These are phyloP conservation scores for Myotis planiceps DNA, from an alignment of 2,797 vertebrate genomes.

Conservation along the genomic window DNA sequence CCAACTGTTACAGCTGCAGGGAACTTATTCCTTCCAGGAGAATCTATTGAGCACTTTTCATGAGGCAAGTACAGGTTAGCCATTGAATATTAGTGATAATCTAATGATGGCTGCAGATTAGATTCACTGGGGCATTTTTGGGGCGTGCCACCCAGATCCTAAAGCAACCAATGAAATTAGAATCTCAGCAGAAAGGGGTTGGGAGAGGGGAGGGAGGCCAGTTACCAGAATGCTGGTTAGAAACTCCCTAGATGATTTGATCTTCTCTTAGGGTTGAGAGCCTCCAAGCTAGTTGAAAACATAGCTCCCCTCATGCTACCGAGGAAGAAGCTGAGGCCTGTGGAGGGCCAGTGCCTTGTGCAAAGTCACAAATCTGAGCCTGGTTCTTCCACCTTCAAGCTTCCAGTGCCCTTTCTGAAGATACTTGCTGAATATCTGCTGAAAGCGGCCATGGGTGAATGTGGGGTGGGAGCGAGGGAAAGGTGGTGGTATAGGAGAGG, in stretches of 20 bases:
- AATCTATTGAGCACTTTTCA: not conserved
- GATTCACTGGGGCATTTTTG: not conserved
- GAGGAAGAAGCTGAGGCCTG: not conserved
- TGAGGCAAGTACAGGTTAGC: not conserved
- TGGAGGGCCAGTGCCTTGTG: not conserved
- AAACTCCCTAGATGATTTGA: not conserved
- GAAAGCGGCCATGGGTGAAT: not conserved
- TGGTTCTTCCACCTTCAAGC: not conserved
- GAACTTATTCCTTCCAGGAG: not conserved
- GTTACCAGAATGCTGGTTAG: not conserved
- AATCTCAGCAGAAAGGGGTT: not conserved
- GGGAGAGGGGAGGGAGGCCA: not conserved
- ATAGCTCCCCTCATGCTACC: not conserved
- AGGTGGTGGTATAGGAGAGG: not conserved
- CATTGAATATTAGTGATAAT: not conserved
- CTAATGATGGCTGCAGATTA: not conserved
- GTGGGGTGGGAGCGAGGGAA: not conserved
- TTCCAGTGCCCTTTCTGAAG: not conserved
- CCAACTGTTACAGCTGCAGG: not conserved
- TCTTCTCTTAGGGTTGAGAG: not conserved
- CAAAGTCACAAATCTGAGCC: not conserved
- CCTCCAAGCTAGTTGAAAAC: not conserved
- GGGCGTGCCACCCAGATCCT: not conserved
- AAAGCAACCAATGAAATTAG: not conserved
- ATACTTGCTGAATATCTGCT: not conserved